Conservation (phyloP, 2,888 invertebrate genomes). For the Eilema depressum region DNA sequence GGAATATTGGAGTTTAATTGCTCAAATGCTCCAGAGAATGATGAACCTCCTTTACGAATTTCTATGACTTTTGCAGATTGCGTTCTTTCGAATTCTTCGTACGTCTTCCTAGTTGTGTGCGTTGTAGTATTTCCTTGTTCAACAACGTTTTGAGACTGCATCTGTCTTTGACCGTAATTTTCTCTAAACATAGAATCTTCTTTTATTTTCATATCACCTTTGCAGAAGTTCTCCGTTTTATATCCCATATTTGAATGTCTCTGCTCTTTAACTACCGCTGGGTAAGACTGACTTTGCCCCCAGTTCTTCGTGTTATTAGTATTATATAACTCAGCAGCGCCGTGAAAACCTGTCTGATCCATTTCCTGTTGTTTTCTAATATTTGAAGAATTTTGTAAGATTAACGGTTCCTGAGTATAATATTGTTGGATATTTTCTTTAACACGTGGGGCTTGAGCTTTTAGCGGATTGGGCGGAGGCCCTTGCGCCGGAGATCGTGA, state of each 20-base stretch:
- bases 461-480: conserved; percentile 89
- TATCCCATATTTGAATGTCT: conserved; percentile 81
- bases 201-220: conserved; percentile 72
- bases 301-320: conserved; percentile 65
- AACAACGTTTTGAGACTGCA: conserved; percentile 82
- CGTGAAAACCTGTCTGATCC: conserved; percentile 76
- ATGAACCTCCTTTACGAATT: conserved; percentile 85
- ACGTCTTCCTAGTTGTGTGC: conserved; percentile 88
- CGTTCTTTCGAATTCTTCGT: conserved; percentile 89
- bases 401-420: conserved; percentile 69
- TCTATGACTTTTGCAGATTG: conserved; percentile 89
- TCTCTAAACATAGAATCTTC: conserved; percentile 76
- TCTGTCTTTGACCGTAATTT: conserved; percentile 78
- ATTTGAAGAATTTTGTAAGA: conserved; percentile 69
- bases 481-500: conserved; percentile 91
- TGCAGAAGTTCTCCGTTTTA: conserved; percentile 81
- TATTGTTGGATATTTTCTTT: conserved; percentile 81
- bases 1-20: conserved; percentile 73
- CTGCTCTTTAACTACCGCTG: conserved; percentile 80
- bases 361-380: conserved; percentile 81
- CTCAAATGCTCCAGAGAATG: conserved; percentile 65
- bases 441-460: conserved; percentile 89
- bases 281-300: conserved; percentile 68
- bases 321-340: conserved; percentile 68
- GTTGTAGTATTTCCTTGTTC: conserved; percentile 88